Conservation (phyloP, 1,140 invertebrate species). For the Trissolcus basalis region DNA sequence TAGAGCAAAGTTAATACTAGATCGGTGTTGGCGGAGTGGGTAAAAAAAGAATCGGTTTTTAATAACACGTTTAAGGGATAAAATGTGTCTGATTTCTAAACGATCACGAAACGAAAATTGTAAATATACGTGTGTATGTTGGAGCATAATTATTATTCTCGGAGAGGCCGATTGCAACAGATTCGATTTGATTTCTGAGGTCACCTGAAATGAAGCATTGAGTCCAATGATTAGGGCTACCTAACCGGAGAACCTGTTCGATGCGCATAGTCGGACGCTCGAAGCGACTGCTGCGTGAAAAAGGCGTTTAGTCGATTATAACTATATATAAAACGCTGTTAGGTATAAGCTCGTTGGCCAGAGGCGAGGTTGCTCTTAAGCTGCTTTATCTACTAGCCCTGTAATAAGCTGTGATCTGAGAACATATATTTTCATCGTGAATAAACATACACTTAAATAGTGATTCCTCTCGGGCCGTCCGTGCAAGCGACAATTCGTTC, state of each 20-base stretch:
- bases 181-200: constrained; percentile 23
- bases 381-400: constrained; percentile 73
- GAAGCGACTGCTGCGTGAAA: constrained; percentile 27
- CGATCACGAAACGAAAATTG: not conserved
- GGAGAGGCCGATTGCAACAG: not conserved
- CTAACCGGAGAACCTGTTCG: constrained; percentile 40
- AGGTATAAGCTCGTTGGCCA: constrained; percentile 63
- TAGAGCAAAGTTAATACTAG: no score
- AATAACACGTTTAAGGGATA: no score
- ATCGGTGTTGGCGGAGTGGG: no score
- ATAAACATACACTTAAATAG: constrained; percentile 54
- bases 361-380: constrained; percentile 69
- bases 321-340: constrained; percentile 41
- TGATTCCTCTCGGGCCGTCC: constrained; percentile 31
- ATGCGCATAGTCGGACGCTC: constrained; percentile 29
- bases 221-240: constrained; percentile 47
- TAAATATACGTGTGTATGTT: not conserved
- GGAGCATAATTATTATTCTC: not conserved
- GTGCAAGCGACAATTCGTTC: constrained; percentile 56
- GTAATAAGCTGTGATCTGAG: constrained; percentile 74
- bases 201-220: constrained; percentile 36
- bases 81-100: no score
- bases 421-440: constrained; percentile 67
- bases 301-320: constrained; percentile 37
- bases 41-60: no score